Evolutionary conservation across 92 coral and sea anemone species (phyloP).

Genomic region (Nematostella vectensis): DNA sequence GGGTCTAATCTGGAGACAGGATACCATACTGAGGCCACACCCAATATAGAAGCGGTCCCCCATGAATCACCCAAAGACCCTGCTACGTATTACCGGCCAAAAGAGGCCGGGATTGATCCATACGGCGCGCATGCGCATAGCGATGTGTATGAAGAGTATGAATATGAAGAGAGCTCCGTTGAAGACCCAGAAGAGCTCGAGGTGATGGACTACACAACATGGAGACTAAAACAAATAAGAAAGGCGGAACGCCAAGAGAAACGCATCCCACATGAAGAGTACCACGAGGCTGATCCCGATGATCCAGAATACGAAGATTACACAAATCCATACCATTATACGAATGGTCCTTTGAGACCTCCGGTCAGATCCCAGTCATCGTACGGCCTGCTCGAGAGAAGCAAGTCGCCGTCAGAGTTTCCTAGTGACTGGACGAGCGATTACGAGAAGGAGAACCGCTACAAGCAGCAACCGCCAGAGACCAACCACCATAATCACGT

Average conservation of each 20-base stretch:
- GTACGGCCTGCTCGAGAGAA: slow-evolving; percentile 1
- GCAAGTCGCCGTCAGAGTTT: slow-evolving; percentile 10
- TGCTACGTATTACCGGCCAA: no score
- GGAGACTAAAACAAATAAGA: slow-evolving; percentile 17
- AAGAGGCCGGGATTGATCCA: background rate
- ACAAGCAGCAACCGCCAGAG: slow-evolving; percentile 25
- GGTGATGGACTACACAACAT: slow-evolving; percentile 31
- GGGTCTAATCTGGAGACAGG: background rate
- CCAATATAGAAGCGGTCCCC: background rate
- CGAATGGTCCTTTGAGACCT: slow-evolving; percentile 19
- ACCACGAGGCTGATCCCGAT: background rate
- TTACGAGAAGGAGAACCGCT: slow-evolving; percentile 20
- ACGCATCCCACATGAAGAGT: background rate
- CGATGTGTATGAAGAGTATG: background rate
- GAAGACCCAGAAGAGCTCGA: slow-evolving; percentile 8
- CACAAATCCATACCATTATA: slow-evolving; percentile 43
- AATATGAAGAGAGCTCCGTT: background rate
- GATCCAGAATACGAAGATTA: slow-evolving; percentile 27
- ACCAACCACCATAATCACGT: background rate
- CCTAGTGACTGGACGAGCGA: slow-evolving; percentile 13
- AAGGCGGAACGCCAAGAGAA: slow-evolving; percentile 15
- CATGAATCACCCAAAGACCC: background rate
- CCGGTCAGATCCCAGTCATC: slow-evolving; percentile 29
- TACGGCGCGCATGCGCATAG: background rate
- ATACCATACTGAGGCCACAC: background rate